Base-by-base conservation (phyloP, 2,113 vertebrate genomes). In the Lipotes vexillifer region DNA sequence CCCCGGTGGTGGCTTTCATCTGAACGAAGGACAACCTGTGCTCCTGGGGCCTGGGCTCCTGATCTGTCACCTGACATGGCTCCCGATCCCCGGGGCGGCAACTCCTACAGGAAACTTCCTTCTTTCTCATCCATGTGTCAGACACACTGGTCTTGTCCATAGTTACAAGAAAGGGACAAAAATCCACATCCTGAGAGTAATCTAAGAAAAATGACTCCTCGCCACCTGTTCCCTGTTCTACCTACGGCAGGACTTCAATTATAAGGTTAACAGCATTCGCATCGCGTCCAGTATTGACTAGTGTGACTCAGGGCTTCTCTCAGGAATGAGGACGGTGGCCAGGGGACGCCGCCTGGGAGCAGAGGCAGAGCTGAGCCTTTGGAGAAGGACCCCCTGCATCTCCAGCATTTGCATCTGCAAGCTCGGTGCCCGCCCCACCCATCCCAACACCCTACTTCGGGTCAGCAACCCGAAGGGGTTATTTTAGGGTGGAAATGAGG, bases 361-460 rank as follows among this genome's bases (percentile, higher is more conserved):
- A 59, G 31, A 63, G 27, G 20, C 77, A 23, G 23, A 27, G 59
- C 59, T 25, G 25, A 27, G 59, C 63, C 14, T 4, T 3, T 2
- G 18, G 29, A 36, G 29, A 18, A 12, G 59, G 8, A 4, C 3
- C 25, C 29, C 71, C 4, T 57, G n/a, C 77, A 52, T 44, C 12
- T 78, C 38, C 3, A 44, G 25, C 38, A 27, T 3, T 3, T 21
- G 36, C 2, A 31, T 55, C 41, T 25, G 12, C 10, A 18, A 74
- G 44, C 17, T 46, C 4, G 7, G 77, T 33, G n/a, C 21, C 52
- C 13, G 0, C 21, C 8, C 27, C 1, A 4, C 6, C 7, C 38
- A 69, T 17, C 23, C 49, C 33, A 21, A 27, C 12, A 74, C 15
- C 27, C 44, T 29, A 12, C 49, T 14, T 21, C 9, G 13, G 41